phyloP scores from a whole-genome alignment of 2,113 vertebrate species.

The Solea solea region DNA sequence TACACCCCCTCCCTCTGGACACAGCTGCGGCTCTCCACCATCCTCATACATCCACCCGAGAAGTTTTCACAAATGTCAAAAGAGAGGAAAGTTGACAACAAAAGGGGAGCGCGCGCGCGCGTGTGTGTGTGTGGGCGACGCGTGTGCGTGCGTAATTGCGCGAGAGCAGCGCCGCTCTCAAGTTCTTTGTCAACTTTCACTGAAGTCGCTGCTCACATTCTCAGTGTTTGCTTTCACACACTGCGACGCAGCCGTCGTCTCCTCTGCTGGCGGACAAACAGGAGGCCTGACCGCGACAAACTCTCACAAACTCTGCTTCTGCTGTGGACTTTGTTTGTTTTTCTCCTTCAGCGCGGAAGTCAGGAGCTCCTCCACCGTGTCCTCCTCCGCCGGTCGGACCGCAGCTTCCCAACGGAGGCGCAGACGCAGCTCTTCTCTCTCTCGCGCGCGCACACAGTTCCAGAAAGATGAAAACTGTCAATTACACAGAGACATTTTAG shows the following conservation, averaged over 20 bases:
- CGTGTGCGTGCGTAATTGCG: conserved; percentile 45
- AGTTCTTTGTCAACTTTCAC: conserved; percentile 32
- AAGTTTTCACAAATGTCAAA: not conserved
- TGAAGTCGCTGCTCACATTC: not conserved
- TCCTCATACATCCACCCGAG: conserved; percentile 64
- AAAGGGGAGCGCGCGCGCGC: not conserved
- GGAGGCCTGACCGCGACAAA: conserved; percentile 7
- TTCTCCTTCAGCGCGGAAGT: conserved; percentile 26
- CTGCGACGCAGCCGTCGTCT: not conserved
- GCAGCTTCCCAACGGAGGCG: conserved; percentile 23
- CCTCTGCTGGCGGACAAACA: conserved; percentile 27
- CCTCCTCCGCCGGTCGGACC: conserved; percentile 57
- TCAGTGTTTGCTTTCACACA: not conserved
- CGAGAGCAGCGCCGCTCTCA: conserved; percentile 1
- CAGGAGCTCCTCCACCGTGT: conserved; percentile 36
- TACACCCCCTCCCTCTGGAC: conserved; percentile 95
- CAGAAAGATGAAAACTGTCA: conserved; percentile 10
- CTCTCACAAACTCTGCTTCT: conserved; percentile 22
- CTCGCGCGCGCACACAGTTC: not conserved
- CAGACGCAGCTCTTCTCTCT: not conserved
- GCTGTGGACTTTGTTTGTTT: not conserved
- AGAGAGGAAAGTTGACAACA: conserved; percentile 25
- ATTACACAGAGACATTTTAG: conserved; percentile 22
- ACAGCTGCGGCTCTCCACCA: conserved; percentile 93
- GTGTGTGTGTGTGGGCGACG: not conserved